These are phyloP conservation scores for Eristalinus sepulchralis DNA, from an alignment of 2,888 invertebrate genomes.

Conservation along the genomic window DNA sequence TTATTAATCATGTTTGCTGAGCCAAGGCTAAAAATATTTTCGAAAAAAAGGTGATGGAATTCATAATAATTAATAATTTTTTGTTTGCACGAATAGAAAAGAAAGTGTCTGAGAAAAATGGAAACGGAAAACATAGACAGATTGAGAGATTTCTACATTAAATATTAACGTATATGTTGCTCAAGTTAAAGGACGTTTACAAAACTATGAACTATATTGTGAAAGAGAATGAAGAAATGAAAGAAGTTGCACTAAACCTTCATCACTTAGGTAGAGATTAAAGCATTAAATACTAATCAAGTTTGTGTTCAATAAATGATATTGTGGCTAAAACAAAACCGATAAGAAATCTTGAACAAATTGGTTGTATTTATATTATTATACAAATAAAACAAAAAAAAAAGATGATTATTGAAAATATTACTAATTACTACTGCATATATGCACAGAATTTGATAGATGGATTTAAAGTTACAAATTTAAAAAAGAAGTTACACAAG, in stretches of 20 bases:
- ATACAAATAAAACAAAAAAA: background rate
- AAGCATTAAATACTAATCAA: constrained; percentile 8
- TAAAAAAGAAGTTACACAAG: too few species aligned
- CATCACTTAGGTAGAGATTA: constrained; percentile 13
- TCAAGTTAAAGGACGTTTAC: background rate
- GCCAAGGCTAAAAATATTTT: constrained; percentile 74
- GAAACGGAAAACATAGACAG: background rate
- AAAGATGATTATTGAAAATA: background rate
- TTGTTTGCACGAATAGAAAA: background rate
- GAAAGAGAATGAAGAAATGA: constrained; percentile 24
- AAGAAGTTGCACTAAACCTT: background rate
- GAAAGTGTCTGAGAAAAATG: background rate
- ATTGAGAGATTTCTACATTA: background rate
- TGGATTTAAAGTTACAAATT: too few species aligned
- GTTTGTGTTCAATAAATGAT: constrained; percentile 28
- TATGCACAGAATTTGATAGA: too few species aligned
- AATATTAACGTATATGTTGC: background rate
- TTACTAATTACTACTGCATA: too few species aligned
- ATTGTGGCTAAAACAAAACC: constrained; percentile 70
- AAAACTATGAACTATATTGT: constrained; percentile 13
- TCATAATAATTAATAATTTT: constrained; percentile 4
- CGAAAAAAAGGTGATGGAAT: background rate
- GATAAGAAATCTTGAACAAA: constrained; percentile 50
- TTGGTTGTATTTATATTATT: constrained; percentile 30
- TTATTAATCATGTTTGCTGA: constrained; percentile 78